Conservation (phyloP, 1,140 invertebrate species). For the Wiebesia pumilae region DNA sequence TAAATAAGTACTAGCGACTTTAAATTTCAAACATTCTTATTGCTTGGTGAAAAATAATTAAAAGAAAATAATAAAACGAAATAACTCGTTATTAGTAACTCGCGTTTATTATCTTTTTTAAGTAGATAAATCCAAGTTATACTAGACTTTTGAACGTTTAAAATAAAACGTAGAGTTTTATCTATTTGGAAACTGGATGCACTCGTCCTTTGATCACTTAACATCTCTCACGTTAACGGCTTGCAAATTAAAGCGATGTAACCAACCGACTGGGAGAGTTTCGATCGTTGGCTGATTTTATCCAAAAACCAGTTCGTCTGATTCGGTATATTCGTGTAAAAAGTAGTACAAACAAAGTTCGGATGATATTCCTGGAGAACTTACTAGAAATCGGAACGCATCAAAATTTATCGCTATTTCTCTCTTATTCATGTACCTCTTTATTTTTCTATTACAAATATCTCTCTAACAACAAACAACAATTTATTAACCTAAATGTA, state of each 20-base stretch:
- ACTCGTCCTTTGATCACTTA: neutral
- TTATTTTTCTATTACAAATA: neutral
- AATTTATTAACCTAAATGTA: too few species aligned
- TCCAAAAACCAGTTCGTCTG: constrained; percentile 41
- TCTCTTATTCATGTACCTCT: neutral
- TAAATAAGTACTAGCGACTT: neutral
- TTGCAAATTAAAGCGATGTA: constrained; percentile 10
- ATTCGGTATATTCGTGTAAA: constrained; percentile 23
- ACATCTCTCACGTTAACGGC: neutral
- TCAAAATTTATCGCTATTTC: neutral
- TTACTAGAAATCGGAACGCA: neutral
- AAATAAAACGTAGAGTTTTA: neutral
- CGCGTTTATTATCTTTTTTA: too few species aligned
- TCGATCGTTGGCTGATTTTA: constrained; percentile 33
- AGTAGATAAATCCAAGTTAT: constrained; percentile 11
- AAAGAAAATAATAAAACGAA: neutral
- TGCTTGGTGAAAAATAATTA: neutral
- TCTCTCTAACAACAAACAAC: too few species aligned
- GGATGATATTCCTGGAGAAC: neutral
- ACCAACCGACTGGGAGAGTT: neutral
- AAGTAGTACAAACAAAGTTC: constrained; percentile 33
- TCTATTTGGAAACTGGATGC: neutral
- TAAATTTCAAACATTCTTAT: neutral
- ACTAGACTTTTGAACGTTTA: neutral
- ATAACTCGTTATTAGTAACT: too few species aligned